Conservation (phyloP, 2,113 vertebrate species). For the Zapornia atra region DNA sequence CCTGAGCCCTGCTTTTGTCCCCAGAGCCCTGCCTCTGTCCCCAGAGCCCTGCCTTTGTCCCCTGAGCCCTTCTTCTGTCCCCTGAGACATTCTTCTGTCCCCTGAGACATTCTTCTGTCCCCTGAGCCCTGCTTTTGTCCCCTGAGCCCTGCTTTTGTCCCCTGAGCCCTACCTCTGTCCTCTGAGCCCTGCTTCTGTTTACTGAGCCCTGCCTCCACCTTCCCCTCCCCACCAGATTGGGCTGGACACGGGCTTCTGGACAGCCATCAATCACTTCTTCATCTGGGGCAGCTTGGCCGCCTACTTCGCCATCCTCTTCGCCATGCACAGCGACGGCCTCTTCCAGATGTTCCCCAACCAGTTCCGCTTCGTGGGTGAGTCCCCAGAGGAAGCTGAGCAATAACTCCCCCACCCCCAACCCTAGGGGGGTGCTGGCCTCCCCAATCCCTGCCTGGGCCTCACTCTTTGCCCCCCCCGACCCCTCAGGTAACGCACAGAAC, state of each 20-base stretch:
- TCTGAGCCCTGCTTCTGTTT: too few relatives aligned
- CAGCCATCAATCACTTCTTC: constrained; percentile 93
- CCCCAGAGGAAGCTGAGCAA: rapidly evolving
- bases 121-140: too few relatives aligned
- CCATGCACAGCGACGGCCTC: constrained; percentile 90
- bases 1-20: too few relatives aligned
- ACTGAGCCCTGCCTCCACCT: background rate
- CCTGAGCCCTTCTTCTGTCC: too few relatives aligned
- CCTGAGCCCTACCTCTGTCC: too few relatives aligned
- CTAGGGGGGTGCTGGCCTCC: rapidly evolving
- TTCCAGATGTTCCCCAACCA: constrained; percentile 93
- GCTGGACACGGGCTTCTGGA: constrained; percentile 95
- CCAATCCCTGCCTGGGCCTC: too few relatives aligned
- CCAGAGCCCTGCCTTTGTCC: too few relatives aligned
- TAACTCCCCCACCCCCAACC: too few relatives aligned
- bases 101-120: too few relatives aligned
- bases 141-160: too few relatives aligned
- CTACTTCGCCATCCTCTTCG: constrained; percentile 90
- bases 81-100: background rate
- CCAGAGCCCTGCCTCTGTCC: too few relatives aligned
- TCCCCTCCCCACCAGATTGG: constrained; percentile 78
- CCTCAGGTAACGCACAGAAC: constrained; percentile 87
- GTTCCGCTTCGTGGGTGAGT: constrained; percentile 93
- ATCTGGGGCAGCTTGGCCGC: constrained; percentile 91
- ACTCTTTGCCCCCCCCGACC: too few relatives aligned